Percentiles rank a stretch among this genome's conserved stretches.
These are phyloP conservation scores for Drosophila fulvimacula DNA, from an alignment of 2,888 invertebrate species.

Conservation along the genomic window DNA sequence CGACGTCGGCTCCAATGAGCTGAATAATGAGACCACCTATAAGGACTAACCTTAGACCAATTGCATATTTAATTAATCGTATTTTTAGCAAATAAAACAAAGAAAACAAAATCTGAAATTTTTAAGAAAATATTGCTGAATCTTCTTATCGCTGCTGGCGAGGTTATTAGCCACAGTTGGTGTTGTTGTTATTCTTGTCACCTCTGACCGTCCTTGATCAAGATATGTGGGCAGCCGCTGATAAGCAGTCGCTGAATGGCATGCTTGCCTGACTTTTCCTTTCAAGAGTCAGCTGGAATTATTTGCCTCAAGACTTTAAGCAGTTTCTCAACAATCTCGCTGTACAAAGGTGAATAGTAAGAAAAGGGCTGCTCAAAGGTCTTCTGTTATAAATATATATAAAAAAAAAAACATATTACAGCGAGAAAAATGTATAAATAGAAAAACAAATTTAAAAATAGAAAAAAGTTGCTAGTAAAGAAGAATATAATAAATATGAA, in stretches of 20 bases:
- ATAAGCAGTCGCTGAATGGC: conserved; percentile 14
- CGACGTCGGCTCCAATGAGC: conserved; percentile 69
- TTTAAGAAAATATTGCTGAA: neutral
- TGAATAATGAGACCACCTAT: conserved; percentile 71
- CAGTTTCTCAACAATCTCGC: conserved; percentile 6
- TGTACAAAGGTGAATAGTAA: neutral
- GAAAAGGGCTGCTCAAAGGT: neutral
- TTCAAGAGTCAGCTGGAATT: neutral
- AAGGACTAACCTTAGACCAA: conserved; percentile 19
- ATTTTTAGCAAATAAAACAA: conserved; percentile 35
- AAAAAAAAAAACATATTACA: neutral
- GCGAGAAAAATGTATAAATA: neutral
- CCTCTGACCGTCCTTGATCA: conserved; percentile 23
- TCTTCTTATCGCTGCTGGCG: neutral
- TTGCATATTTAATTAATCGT: conserved; percentile 1
- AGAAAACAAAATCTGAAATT: conserved; percentile 4
- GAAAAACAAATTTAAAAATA: neutral
- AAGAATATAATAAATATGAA: no score
- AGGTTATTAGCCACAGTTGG: neutral
- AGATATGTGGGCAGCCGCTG: conserved; percentile 7
- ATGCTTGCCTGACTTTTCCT: neutral
- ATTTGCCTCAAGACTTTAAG: neutral
- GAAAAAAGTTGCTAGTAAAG: neutral
- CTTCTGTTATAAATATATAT: neutral
- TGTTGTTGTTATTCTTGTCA: conserved; percentile 8